Base-by-base conservation (phyloP, 2,888 invertebrate genomes). In the Pterostichus niger region DNA sequence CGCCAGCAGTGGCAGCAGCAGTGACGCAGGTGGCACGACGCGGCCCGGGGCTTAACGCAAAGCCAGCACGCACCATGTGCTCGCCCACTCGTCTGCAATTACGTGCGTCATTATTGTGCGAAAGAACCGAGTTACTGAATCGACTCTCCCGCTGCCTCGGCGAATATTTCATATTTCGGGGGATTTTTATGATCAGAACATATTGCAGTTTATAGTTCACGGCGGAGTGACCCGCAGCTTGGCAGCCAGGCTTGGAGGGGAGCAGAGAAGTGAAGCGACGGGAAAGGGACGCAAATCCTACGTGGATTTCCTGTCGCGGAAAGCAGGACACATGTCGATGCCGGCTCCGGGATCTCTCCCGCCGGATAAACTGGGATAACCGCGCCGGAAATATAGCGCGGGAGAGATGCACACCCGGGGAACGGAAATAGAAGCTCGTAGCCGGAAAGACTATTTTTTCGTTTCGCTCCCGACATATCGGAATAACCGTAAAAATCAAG, bases 301-400 rank as follows among this genome's bases (percentile, higher is more conserved):
- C 82, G 82, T 82, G 82, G 78, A 86, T 86, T 86, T 86, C 85
- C 85, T 85, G 85, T 85, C 85, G 84, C 91, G 91, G 91, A 92
- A 90, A 91, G 91, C 92, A 88, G 88, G 89, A 92, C 91, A 92
- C 90, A 91, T 91, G 91, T 91, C 89, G 89, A 88, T 89, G 89
- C 88, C 88, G 89, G 88, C 89, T 89, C 87, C 88, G 90, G 91
- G 91, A 90, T 91, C 91, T 92, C 91, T 92, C 92, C 89, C 90
- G 89, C 90, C 91, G 91, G 91, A 91, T 91, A 91, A 92, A 91
- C 89, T 89, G 89, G 91, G 91, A 91, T 91, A 91, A 92, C 91
- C 90, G 89, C 90, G 89, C 90, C 91, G 91, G 91, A 92, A 91
- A 91, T 91, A 91, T 89, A 91, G 89, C 87, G 87, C 86, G 86